phyloP scores from a whole-genome alignment of 2,888 invertebrate genomes.

The Eurois occulta region DNA sequence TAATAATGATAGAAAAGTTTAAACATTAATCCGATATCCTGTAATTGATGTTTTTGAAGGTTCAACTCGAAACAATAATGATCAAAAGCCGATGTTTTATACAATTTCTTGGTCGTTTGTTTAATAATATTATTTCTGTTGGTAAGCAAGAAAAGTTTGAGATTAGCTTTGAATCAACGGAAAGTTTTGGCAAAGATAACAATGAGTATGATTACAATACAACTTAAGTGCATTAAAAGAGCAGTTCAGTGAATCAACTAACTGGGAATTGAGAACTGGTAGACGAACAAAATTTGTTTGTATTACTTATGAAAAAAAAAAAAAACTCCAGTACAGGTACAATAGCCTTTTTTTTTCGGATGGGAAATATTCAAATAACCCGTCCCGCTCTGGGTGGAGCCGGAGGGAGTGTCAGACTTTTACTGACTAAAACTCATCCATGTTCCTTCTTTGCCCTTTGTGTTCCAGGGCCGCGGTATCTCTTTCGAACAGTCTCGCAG shows the following conservation, averaged over 20 bases:
- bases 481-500: too few species aligned
- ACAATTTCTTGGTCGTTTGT: slow-evolving; percentile 43
- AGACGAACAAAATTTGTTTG: background rate
- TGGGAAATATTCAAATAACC: too few species aligned
- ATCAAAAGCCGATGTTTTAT: slow-evolving; percentile 57
- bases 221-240: background rate
- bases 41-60: slow-evolving; percentile 62
- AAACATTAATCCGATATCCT: slow-evolving; percentile 60
- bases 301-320: background rate
- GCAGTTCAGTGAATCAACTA: background rate
- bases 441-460: too few species aligned
- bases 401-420: too few species aligned
- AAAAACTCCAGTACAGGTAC: background rate
- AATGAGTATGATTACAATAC: background rate
- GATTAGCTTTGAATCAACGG: background rate
- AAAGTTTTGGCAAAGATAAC: background rate
- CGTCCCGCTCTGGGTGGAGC: too few species aligned
- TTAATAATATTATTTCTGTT: slow-evolving; percentile 29
- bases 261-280: background rate
- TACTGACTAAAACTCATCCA: too few species aligned
- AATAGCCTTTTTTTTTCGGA: too few species aligned
- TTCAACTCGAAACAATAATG: slow-evolving; percentile 54
- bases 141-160: slow-evolving; percentile 17
- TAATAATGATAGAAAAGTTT: slow-evolving; percentile 59
- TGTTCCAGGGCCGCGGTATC: too few species aligned